Conservation (phyloP, 2,113 vertebrate genomes). For the Pangasianodon gigas region DNA sequence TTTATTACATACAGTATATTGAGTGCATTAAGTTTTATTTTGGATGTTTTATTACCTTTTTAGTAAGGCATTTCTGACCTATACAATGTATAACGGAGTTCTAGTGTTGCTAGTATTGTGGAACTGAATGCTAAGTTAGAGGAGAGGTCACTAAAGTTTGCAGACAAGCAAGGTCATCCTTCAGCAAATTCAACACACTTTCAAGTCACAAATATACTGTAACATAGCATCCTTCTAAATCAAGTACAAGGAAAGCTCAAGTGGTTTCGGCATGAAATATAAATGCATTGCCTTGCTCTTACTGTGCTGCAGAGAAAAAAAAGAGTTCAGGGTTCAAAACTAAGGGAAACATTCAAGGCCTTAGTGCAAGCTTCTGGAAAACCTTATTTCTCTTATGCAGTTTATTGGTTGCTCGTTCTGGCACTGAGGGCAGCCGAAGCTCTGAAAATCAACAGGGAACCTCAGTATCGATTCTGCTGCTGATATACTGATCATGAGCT, state of each 20-base stretch:
- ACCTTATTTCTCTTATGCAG: conserved; percentile 9
- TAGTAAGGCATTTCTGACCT: neutral
- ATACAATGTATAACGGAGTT: neutral
- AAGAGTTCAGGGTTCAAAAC: conserved; percentile 5
- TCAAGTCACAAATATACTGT: neutral
- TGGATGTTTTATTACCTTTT: neutral
- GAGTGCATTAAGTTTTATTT: neutral
- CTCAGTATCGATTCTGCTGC: neutral
- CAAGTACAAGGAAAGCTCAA: neutral
- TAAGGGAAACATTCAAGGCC: conserved; percentile 17
- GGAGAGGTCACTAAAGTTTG: neutral
- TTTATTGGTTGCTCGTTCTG: neutral
- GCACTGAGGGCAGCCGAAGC: neutral
- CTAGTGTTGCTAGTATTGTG: neutral
- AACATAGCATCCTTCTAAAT: neutral
- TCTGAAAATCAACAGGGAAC: neutral
- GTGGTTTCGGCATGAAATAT: neutral
- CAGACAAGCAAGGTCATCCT: neutral
- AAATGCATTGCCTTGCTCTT: neutral
- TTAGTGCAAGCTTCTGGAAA: neutral
- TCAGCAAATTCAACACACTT: neutral
- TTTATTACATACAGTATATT: neutral
- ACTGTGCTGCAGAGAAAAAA: neutral
- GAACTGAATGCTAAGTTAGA: neutral
- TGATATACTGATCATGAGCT: neutral